Conservation (phyloP, 2,113 vertebrate species). For the Antigone vipio region DNA sequence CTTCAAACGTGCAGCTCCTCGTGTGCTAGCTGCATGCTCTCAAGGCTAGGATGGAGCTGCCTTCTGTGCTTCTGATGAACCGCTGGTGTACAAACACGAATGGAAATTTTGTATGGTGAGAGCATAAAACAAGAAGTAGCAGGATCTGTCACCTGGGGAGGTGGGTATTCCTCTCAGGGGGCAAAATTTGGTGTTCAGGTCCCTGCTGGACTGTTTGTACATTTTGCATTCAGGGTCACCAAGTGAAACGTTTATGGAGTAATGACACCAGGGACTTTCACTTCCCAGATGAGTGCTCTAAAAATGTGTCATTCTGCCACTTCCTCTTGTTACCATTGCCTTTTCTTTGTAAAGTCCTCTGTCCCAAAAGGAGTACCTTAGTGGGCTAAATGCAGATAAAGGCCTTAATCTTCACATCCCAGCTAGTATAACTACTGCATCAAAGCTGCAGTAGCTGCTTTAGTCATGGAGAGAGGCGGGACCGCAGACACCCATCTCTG, state of each 20-base stretch:
- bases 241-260: background rate
- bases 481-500: accelerated
- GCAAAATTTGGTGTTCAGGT: background rate
- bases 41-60: background rate
- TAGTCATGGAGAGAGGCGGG: background rate
- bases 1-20: background rate
- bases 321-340: background rate
- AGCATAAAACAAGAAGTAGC: background rate
- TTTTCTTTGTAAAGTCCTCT: background rate
- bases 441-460: background rate
- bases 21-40: accelerated
- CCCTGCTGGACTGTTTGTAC: background rate
- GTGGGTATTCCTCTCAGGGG: background rate
- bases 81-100: background rate
- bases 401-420: background rate
- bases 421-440: background rate
- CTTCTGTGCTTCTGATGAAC: background rate
- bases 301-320: background rate
- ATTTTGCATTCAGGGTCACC: background rate
- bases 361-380: background rate
- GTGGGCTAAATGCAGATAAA: background rate
- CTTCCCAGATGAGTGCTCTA: background rate
- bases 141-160: background rate
- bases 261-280: background rate
- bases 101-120: background rate